A percentile compares a stretch with the other conserved stretches of the same genome.
Conservation (phyloP, 2,888 invertebrate species). For the Bembecia ichneumoniformis region DNA sequence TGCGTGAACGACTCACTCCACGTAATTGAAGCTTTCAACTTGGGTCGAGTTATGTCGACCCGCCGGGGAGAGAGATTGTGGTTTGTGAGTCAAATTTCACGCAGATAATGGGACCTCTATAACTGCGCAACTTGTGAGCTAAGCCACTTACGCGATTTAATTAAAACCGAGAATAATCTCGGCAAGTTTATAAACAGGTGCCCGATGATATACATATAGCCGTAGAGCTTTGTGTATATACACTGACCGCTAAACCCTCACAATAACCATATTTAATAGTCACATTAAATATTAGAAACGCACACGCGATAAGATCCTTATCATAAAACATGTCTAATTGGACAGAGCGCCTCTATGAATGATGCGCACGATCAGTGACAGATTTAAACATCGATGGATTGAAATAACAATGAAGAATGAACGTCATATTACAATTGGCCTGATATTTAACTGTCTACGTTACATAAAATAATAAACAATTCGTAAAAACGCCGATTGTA, state of each 20-base stretch:
- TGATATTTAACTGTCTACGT: background rate
- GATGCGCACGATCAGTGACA: background rate
- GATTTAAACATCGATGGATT: background rate
- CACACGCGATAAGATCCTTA: background rate
- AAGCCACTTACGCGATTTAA: constrained; percentile 47
- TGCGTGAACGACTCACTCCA: constrained; percentile 66
- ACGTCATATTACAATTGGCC: background rate
- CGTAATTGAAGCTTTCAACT: constrained; percentile 68
- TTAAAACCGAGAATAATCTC: constrained; percentile 52
- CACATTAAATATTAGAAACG: background rate
- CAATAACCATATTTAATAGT: background rate
- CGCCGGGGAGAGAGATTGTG: constrained; percentile 46
- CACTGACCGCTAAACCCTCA: background rate
- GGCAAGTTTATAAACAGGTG: constrained; percentile 3
- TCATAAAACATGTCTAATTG: background rate
- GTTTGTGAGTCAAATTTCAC: constrained; percentile 66
- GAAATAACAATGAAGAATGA: background rate
- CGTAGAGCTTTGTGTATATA: background rate
- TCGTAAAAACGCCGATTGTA: too few relatives aligned
- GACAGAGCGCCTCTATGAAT: background rate
- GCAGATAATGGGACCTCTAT: constrained; percentile 59
- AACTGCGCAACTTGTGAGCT: constrained; percentile 53
- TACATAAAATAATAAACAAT: too few relatives aligned
- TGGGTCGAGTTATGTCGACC: constrained; percentile 61
- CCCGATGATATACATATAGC: background rate